Evolutionary conservation across 2,797 vertebrate genomes (phyloP).

Genomic region (Lutjanus campechanus): DNA sequence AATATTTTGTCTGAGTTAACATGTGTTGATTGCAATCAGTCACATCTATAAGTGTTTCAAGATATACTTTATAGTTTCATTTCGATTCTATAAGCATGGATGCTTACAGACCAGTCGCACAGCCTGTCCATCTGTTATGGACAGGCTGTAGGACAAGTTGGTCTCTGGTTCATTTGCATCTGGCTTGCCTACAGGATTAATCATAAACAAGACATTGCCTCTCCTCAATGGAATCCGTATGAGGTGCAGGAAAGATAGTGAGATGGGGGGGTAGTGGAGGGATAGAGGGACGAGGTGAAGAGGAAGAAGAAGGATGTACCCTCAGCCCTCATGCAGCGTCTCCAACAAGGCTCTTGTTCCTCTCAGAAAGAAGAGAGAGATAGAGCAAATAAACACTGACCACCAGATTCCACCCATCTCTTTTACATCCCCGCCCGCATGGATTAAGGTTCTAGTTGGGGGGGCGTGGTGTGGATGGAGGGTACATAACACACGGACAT

Average conservation of each 20-base stretch:
- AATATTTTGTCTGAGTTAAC: neutral
- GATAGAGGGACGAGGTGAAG: constrained; percentile 49
- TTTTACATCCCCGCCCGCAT: constrained; percentile 62
- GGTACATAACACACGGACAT: constrained; percentile 8
- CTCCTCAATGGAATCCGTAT: constrained; percentile 70
- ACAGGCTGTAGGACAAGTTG: neutral
- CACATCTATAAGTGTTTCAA: neutral
- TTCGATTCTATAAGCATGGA: neutral
- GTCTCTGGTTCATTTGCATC: constrained; percentile 72
- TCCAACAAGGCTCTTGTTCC: constrained; percentile 78
- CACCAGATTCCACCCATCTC: constrained; percentile 57
- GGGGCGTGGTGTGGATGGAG: neutral
- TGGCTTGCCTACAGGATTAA: constrained; percentile 56
- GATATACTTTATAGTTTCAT: neutral
- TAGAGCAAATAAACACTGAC: constrained; percentile 85
- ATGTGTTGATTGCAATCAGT: neutral
- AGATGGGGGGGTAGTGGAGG: constrained; percentile 7
- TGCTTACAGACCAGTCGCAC: neutral
- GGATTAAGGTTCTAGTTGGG: constrained; percentile 52
- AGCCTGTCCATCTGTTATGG: neutral
- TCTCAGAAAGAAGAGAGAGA: constrained; percentile 71
- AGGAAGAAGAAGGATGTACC: constrained; percentile 71
- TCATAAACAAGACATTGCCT: constrained; percentile 61
- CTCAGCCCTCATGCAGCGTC: constrained; percentile 78
- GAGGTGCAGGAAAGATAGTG: constrained; percentile 51